A percentile compares a stretch with the other conserved stretches of the same genome.
Evolutionary conservation across 2,113 vertebrate species (phyloP).

Genomic region (Microtus montanus): DNA sequence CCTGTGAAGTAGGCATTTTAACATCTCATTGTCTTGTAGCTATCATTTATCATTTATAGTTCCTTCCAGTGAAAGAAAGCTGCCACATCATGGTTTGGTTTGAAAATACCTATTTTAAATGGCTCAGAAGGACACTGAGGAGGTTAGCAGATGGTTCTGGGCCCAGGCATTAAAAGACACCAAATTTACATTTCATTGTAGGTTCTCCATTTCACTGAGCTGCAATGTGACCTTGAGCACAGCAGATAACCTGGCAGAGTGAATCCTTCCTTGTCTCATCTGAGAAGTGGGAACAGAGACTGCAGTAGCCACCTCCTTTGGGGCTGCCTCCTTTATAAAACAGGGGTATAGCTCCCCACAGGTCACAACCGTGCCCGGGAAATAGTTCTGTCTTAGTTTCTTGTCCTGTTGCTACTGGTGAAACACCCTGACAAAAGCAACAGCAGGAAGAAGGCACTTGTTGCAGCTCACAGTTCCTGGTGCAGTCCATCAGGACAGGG

Average conservation of each 20-base stretch:
- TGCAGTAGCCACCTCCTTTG: neutral
- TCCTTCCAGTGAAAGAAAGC: neutral
- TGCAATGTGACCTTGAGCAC: neutral
- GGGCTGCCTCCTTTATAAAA: neutral
- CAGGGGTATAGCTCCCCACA: neutral
- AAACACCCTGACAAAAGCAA: neutral
- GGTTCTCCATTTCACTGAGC: neutral
- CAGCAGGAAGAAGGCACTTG: neutral
- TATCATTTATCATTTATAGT: neutral
- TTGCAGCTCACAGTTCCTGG: neutral
- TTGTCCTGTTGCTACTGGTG: neutral
- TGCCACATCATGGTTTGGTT: neutral
- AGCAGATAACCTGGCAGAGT: neutral
- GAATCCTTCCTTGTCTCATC: neutral
- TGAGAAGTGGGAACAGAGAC: neutral
- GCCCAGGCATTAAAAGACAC: neutral
- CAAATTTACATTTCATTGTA: neutral
- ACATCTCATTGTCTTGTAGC: neutral
- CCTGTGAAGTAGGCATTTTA: slow-evolving; percentile 23
- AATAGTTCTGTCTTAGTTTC: neutral
- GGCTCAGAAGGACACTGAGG: neutral
- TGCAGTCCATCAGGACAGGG: neutral
- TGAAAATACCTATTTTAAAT: neutral
- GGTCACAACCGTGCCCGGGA: too few species aligned
- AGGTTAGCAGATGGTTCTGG: neutral